A percentile compares a stretch with the other conserved stretches of the same genome.
phyloP scores from a whole-genome alignment of 1,140 invertebrate species.

The Rhagoletis zephyria region DNA sequence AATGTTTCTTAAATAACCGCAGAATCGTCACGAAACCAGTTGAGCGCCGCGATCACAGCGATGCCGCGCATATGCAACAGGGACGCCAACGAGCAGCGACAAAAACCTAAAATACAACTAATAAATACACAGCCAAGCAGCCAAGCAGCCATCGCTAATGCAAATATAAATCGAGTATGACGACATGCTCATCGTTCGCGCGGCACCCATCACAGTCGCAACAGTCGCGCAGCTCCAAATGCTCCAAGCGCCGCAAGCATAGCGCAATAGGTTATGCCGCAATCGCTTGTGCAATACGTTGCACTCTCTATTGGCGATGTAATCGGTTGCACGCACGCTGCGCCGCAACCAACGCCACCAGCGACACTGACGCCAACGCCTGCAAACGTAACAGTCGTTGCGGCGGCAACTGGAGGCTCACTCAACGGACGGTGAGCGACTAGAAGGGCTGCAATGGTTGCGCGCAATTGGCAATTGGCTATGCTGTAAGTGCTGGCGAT shows the following conservation, averaged over 20 bases:
- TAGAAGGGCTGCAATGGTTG: not conserved
- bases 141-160: not conserved
- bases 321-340: not conserved
- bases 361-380: not conserved
- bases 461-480: not conserved
- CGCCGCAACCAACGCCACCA: not conserved
- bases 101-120: not conserved
- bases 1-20: constrained; percentile 19
- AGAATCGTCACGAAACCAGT: constrained; percentile 22
- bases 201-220: not conserved
- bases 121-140: not conserved
- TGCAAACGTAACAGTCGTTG: not conserved
- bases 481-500: not conserved
- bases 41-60: not conserved
- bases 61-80: not conserved
- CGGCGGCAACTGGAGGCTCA: not conserved
- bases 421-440: not conserved
- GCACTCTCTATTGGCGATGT: not conserved
- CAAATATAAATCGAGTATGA: constrained; percentile 1
- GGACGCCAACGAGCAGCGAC: not conserved
- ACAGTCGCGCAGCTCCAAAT: not conserved
- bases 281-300: constrained; percentile 43
- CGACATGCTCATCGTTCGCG: not conserved
- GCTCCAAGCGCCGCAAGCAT: not conserved
- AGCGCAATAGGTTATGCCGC: not conserved